These are phyloP conservation scores for Clavelina lepadiformis DNA, from an alignment of 23 tunicate species.

Conservation along the genomic window DNA sequence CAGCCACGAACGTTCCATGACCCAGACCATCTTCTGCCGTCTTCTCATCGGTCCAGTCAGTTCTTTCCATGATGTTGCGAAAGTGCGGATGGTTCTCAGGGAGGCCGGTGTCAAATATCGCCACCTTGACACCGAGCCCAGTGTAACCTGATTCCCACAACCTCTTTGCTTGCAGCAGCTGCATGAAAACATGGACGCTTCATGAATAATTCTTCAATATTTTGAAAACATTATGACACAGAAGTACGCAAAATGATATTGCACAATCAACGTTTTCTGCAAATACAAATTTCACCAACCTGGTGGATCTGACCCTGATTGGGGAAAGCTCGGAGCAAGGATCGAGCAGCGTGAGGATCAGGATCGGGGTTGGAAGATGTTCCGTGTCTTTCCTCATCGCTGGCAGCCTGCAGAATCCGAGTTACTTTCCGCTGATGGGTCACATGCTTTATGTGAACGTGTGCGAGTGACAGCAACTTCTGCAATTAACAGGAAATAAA, in stretches of 20 bases:
- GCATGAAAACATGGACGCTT: background rate
- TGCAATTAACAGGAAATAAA: no score
- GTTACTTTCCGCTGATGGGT: conserved; percentile 32
- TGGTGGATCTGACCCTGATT: conserved; percentile 29
- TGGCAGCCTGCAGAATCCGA: conserved; percentile 7
- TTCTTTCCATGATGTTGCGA: conserved; percentile 75
- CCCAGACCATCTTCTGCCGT: conserved; percentile 91
- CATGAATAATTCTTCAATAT: no score
- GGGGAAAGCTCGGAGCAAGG: conserved; percentile 22
- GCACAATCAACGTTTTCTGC: no score
- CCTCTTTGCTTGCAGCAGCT: conserved; percentile 61
- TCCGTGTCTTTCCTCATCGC: conserved; percentile 10
- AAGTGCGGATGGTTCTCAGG: conserved; percentile 83
- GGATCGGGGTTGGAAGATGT: no score
- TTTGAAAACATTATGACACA: background rate
- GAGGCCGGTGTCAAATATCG: conserved; percentile 95
- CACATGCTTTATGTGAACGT: conserved; percentile 13
- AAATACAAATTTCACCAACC: no score
- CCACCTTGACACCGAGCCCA: conserved; percentile 96
- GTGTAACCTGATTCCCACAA: conserved; percentile 90
- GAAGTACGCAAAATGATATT: background rate
- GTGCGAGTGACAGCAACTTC: no score
- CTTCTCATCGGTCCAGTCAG: conserved; percentile 98
- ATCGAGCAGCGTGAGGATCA: conserved; percentile 24
- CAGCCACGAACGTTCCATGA: conserved; percentile 99